Conservation (phyloP, 2,113 vertebrate genomes). For the Barnardius zonarius region DNA sequence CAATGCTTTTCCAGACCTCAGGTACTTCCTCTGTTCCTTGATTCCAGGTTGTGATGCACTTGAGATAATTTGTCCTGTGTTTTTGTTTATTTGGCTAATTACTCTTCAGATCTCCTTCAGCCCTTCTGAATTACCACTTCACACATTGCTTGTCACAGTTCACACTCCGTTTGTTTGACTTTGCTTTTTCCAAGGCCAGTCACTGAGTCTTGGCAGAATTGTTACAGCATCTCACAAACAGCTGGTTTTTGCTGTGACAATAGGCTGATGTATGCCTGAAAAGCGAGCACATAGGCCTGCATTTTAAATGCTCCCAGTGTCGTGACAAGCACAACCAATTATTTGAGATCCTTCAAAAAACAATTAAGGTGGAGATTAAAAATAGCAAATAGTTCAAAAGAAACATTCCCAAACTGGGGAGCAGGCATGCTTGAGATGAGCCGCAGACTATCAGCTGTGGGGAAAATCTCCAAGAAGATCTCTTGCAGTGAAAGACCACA, state of each 20-base stretch:
- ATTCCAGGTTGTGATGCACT: neutral
- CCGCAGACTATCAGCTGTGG: neutral
- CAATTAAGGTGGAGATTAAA: neutral
- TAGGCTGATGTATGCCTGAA: neutral
- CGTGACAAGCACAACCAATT: neutral
- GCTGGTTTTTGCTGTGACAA: neutral
- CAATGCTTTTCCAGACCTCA: neutral
- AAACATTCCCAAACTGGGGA: neutral
- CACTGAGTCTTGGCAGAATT: neutral
- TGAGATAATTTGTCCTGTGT: neutral
- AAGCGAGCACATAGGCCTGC: neutral
- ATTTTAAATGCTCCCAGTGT: neutral
- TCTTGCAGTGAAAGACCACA: neutral
- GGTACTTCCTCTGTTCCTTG: neutral
- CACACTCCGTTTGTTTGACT: neutral
- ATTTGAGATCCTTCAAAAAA: neutral
- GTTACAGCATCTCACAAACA: neutral
- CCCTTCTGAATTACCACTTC: neutral
- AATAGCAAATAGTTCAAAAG: neutral
- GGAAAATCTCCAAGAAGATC: neutral
- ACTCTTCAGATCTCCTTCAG: neutral
- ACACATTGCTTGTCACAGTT: neutral
- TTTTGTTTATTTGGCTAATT: conserved; percentile 24
- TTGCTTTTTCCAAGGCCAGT: neutral
- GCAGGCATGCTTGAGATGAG: neutral